phyloP scores from a whole-genome alignment of 2,888 invertebrate genomes.

The Drosophila neotestacea region DNA sequence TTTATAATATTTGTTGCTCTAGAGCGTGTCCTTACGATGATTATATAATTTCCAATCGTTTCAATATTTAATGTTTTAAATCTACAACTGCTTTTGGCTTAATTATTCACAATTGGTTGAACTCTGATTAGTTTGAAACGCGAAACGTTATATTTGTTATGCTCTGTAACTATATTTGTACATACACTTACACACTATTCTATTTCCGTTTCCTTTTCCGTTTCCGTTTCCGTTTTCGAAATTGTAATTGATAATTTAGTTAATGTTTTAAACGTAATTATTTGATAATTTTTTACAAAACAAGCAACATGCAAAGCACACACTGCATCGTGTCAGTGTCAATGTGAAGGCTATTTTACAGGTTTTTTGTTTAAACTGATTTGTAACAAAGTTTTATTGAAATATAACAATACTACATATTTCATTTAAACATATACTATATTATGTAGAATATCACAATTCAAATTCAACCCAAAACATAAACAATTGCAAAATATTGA shows the following conservation, averaged over 20 bases:
- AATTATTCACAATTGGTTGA: background rate
- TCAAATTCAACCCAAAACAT: conserved; percentile 8
- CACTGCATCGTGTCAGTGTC: conserved; percentile 49
- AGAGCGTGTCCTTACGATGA: conserved; percentile 37
- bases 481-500: conserved; percentile 10
- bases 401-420: conserved; percentile 27
- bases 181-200: conserved; percentile 36
- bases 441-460: conserved; percentile 38
- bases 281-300: conserved; percentile 30
- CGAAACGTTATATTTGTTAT: conserved; percentile 36
- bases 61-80: conserved; percentile 17
- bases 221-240: conserved; percentile 41
- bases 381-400: conserved; percentile 47
- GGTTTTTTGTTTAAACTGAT: conserved; percentile 79
- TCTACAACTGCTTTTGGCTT: background rate
- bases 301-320: conserved; percentile 47
- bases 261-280: conserved; percentile 52
- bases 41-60: conserved; percentile 37
- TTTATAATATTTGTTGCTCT: conserved; percentile 68
- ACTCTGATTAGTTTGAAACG: conserved; percentile 6
- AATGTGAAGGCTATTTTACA: conserved; percentile 82
- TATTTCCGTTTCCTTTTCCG: conserved; percentile 1
- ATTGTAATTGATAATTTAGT: conserved; percentile 59
- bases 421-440: conserved; percentile 18
- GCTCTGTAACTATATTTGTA: conserved; percentile 51